Evolutionary conservation across 2,113 vertebrate species (phyloP).

Genomic region (Empidonax alnorum): DNA sequence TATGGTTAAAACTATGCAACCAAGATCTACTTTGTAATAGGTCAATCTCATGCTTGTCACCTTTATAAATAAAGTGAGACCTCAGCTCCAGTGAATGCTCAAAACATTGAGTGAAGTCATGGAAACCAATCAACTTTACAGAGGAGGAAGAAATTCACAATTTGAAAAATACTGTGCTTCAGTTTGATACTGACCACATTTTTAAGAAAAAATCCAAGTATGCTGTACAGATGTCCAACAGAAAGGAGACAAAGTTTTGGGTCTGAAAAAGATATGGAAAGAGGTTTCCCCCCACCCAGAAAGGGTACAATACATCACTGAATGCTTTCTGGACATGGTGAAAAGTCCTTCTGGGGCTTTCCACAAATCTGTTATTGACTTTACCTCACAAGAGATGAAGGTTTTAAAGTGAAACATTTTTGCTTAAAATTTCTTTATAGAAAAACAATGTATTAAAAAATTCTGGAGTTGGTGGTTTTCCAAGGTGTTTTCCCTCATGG

Average conservation of each 20-base stretch:
- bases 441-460: not conserved
- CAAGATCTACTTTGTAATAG: not conserved
- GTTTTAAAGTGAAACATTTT: not conserved
- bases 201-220: not conserved
- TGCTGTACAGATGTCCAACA: not conserved
- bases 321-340: not conserved
- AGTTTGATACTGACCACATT: not conserved
- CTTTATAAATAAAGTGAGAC: not conserved
- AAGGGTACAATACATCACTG: not conserved
- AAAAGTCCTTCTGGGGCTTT: not conserved
- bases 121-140: not conserved
- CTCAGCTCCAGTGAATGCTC: accelerated
- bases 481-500: not conserved
- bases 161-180: not conserved
- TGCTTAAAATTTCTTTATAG: not conserved
- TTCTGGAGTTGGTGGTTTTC: not conserved
- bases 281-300: not conserved
- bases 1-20: not conserved
- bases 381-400: not conserved
- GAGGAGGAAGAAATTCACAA: not conserved
- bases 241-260: not conserved
- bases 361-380: not conserved
- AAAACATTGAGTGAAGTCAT: not conserved
- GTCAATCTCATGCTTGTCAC: not conserved
- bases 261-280: not conserved